phyloP scores from a whole-genome alignment of 1,140 invertebrate genomes.

The Aphis craccivora region DNA sequence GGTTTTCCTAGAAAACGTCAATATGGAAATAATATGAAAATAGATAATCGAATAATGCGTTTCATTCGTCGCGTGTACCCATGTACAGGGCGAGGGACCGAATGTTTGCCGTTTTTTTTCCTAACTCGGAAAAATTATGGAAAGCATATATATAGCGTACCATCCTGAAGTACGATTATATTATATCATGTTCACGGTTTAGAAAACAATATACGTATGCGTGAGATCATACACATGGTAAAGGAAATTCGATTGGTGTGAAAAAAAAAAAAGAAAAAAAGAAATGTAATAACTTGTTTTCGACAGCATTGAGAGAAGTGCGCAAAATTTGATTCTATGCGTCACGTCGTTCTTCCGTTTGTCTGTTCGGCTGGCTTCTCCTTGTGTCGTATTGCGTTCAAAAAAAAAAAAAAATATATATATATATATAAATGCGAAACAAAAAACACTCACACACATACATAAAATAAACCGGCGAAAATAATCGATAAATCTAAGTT shows the following conservation, averaged over 20 bases:
- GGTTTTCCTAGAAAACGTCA: background rate
- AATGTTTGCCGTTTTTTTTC: background rate
- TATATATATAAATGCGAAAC: background rate
- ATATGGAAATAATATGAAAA: background rate
- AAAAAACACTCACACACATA: background rate
- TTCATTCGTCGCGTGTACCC: background rate
- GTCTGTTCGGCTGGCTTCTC: background rate
- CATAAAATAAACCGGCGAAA: constrained; percentile 29
- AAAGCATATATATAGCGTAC: background rate
- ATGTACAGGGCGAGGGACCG: too few species aligned
- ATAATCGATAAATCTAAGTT: constrained; percentile 53
- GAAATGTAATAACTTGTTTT: constrained; percentile 11
- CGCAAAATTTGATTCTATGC: background rate
- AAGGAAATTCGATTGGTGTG: background rate
- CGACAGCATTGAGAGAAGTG: background rate
- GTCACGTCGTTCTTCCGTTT: background rate
- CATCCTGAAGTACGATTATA: background rate
- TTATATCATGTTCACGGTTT: background rate
- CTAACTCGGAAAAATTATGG: background rate
- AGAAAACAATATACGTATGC: background rate
- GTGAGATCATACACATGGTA: background rate
- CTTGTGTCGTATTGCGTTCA: background rate
- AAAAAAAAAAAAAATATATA: background rate
- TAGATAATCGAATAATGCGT: background rate
- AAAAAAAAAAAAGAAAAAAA: background rate